A percentile compares a stretch with the other conserved stretches of the same genome.
phyloP scores from a whole-genome alignment of 2,888 invertebrate genomes.

The Portevinia maculata region DNA sequence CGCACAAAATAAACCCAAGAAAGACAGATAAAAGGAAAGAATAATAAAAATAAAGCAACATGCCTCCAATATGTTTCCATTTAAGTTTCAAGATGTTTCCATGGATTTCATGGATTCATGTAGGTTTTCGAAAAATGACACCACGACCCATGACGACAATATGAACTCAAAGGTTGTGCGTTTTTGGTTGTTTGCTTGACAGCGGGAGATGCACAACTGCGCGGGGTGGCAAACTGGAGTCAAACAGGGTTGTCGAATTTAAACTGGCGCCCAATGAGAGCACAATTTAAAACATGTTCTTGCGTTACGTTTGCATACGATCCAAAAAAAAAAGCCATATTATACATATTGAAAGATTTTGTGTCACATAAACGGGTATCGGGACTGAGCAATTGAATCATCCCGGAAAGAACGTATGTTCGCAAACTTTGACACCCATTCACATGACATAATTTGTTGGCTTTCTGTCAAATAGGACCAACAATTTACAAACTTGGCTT shows the following conservation, averaged over 20 bases:
- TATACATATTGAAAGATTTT: too few species aligned
- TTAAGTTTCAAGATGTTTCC: constrained; percentile 72
- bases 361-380: too few species aligned
- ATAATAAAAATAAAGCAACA: constrained; percentile 73
- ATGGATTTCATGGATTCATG: constrained; percentile 63
- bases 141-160: constrained; percentile 10
- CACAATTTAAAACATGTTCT: neutral
- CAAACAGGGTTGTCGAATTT: neutral
- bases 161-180: constrained; percentile 53
- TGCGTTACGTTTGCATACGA: too few species aligned
- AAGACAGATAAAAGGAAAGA: constrained; percentile 33
- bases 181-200: constrained; percentile 42
- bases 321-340: too few species aligned
- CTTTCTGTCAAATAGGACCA: too few species aligned
- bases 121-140: constrained; percentile 52
- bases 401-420: too few species aligned
- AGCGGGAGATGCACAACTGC: constrained; percentile 43
- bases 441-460: too few species aligned
- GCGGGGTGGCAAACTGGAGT: constrained; percentile 2
- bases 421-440: too few species aligned
- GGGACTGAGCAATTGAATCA: too few species aligned
- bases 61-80: constrained; percentile 74
- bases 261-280: constrained; percentile 16
- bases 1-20: constrained; percentile 48
- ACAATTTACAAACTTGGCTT: too few species aligned